Evolutionary conservation across 2,797 vertebrate species (phyloP).

Genomic region (Echiichthys vipera): DNA sequence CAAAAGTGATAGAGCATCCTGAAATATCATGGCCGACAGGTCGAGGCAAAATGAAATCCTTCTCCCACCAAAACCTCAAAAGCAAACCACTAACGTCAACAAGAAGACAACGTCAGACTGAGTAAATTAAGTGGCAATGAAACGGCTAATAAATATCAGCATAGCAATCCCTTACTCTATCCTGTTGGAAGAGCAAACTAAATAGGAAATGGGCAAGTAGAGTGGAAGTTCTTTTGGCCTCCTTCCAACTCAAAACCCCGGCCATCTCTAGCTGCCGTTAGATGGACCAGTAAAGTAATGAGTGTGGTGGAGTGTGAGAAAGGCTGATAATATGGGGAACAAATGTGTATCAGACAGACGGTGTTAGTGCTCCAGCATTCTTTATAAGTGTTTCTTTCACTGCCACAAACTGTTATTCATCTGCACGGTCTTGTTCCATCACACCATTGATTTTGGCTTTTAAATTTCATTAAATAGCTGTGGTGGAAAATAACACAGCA

Average conservation of each 20-base stretch:
- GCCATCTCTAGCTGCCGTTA: slow-evolving; percentile 23
- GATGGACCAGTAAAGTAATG: slow-evolving; percentile 19
- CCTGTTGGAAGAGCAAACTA: slow-evolving; percentile 32
- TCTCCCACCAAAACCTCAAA: neutral
- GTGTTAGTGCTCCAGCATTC: slow-evolving; percentile 1
- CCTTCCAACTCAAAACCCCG: slow-evolving; percentile 26
- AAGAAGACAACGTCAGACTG: neutral
- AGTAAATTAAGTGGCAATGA: slow-evolving; percentile 27
- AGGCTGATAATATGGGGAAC: slow-evolving; percentile 24
- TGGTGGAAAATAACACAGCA: slow-evolving; percentile 7
- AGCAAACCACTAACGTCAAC: neutral
- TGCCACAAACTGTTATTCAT: slow-evolving; percentile 29
- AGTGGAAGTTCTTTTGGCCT: slow-evolving; percentile 29
- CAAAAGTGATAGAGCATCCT: neutral
- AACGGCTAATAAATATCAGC: neutral
- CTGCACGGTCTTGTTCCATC: slow-evolving; percentile 28
- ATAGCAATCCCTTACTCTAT: neutral
- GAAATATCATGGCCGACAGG: neutral
- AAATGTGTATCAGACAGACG: slow-evolving; percentile 33
- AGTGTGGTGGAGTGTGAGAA: slow-evolving; percentile 36
- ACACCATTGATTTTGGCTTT: slow-evolving; percentile 39
- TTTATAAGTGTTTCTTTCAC: slow-evolving; percentile 41
- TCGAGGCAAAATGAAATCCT: slow-evolving; percentile 1
- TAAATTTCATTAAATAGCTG: slow-evolving; percentile 37
- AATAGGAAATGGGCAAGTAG: slow-evolving; percentile 23